phyloP scores from a whole-genome alignment of 2,888 invertebrate genomes.

The Ophraella communa region DNA sequence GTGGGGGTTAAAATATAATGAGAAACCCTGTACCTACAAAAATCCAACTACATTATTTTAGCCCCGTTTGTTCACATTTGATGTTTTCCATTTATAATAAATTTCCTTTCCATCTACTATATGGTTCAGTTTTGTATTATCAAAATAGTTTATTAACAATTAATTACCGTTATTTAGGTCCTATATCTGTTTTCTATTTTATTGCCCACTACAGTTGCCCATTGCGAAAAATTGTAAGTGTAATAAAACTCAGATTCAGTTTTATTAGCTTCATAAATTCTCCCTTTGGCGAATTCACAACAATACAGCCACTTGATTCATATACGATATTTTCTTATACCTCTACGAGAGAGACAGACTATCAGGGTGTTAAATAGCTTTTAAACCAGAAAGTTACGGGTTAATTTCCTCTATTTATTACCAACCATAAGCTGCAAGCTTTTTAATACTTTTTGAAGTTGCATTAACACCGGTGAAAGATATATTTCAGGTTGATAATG shows the following conservation, averaged over 20 bases:
- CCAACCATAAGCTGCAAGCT: not conserved
- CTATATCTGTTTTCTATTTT: not conserved
- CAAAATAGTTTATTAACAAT: not conserved
- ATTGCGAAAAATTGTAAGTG: not conserved
- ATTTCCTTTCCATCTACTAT: too few species aligned
- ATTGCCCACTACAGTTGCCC: not conserved
- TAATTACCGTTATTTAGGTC: not conserved
- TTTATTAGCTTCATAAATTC: not conserved
- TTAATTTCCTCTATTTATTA: not conserved
- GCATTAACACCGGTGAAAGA: too few species aligned
- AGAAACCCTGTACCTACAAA: too few species aligned
- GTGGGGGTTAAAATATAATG: too few species aligned
- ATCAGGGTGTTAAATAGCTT: not conserved
- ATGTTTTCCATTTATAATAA: too few species aligned
- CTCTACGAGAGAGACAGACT: not conserved
- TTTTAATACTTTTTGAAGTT: not conserved
- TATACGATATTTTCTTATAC: not conserved
- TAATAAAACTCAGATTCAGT: not conserved
- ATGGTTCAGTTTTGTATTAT: not conserved
- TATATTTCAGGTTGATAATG: not conserved
- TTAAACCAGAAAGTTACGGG: not conserved
- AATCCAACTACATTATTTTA: too few species aligned
- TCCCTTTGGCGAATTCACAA: not conserved
- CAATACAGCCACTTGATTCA: not conserved
- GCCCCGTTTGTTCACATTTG: too few species aligned